Conservation (phyloP, 2,797 vertebrate genomes). For the Knipowitschia caucasica region DNA sequence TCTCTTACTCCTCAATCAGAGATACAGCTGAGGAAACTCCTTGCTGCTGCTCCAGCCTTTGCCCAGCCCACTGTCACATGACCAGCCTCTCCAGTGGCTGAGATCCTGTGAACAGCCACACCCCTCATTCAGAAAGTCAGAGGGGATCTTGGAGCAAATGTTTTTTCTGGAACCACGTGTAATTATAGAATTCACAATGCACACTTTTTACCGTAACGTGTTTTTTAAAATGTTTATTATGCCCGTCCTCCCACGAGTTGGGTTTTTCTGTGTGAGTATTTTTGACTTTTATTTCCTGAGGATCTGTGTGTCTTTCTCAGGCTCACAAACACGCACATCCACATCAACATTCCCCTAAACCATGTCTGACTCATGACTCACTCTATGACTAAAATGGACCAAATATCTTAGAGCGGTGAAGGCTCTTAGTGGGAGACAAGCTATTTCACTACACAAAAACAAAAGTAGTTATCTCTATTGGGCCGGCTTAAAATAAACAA, state of each 20-base stretch:
- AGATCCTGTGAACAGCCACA: constrained; percentile 59
- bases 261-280: constrained; percentile 15
- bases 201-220: constrained; percentile 1
- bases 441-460: background rate
- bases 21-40: constrained; percentile 71
- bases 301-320: constrained; percentile 3
- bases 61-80: constrained; percentile 75
- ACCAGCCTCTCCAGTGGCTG: constrained; percentile 48
- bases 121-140: constrained; percentile 72
- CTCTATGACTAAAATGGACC: constrained; percentile 31
- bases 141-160: constrained; percentile 48
- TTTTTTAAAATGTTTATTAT: constrained; percentile 1
- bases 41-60: constrained; percentile 35
- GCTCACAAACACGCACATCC: constrained; percentile 12
- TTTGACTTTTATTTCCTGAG: constrained; percentile 28
- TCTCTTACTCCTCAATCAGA: constrained; percentile 67
- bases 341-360: constrained; percentile 18
- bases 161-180: constrained; percentile 19
- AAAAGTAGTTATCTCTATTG: background rate
- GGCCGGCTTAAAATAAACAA: background rate
- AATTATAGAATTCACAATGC: constrained; percentile 5
- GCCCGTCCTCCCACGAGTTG: constrained; percentile 44
- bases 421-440: background rate
- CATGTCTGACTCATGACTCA: constrained; percentile 34
- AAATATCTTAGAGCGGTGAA: background rate